Percentiles rank a stretch among this genome's conserved stretches.
Evolutionary conservation across 2,797 vertebrate genomes (phyloP).

Genomic region (Astyanax mexicanus): DNA sequence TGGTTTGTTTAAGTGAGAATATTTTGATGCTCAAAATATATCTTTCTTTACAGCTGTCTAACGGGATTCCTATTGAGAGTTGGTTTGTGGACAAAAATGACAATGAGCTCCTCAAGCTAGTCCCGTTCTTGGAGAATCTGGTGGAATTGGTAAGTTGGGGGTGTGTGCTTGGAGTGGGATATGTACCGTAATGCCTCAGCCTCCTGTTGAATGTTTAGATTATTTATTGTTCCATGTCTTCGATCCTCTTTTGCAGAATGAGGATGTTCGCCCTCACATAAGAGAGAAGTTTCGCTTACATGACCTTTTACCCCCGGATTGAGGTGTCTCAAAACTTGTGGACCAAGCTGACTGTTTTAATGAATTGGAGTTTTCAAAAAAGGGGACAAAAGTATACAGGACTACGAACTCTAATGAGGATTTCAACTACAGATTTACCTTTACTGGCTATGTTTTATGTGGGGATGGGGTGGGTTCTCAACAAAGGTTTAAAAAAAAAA

Average conservation of each 20-base stretch:
- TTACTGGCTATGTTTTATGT: slow-evolving; percentile 84
- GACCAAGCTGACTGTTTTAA: slow-evolving; percentile 54
- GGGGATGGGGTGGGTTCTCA: slow-evolving; percentile 32
- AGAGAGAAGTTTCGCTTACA: slow-evolving; percentile 91
- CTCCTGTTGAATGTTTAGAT: background rate
- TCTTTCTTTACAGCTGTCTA: slow-evolving; percentile 86
- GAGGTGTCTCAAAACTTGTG: slow-evolving; percentile 60
- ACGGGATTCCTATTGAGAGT: slow-evolving; percentile 99
- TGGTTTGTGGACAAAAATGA: slow-evolving; percentile 99
- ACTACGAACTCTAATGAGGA: slow-evolving; percentile 72
- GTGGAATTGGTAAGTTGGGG: slow-evolving; percentile 90
- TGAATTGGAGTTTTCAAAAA: slow-evolving; percentile 55
- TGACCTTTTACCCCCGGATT: slow-evolving; percentile 89
- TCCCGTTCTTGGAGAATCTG: slow-evolving; percentile 98
- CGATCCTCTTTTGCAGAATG: slow-evolving; percentile 76
- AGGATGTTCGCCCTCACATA: slow-evolving; percentile 91
- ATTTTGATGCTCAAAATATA: slow-evolving; percentile 35
- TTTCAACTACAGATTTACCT: slow-evolving; percentile 86
- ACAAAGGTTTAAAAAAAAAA: slow-evolving; percentile 75
- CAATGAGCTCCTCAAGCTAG: slow-evolving; percentile 97
- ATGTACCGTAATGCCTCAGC: background rate
- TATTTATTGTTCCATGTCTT: slow-evolving; percentile 10
- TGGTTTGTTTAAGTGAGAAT: background rate
- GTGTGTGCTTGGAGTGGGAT: background rate
- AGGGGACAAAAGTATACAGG: slow-evolving; percentile 74